Base-by-base conservation (phyloP, 2,797 vertebrate genomes). In the Alosa sapidissima region DNA sequence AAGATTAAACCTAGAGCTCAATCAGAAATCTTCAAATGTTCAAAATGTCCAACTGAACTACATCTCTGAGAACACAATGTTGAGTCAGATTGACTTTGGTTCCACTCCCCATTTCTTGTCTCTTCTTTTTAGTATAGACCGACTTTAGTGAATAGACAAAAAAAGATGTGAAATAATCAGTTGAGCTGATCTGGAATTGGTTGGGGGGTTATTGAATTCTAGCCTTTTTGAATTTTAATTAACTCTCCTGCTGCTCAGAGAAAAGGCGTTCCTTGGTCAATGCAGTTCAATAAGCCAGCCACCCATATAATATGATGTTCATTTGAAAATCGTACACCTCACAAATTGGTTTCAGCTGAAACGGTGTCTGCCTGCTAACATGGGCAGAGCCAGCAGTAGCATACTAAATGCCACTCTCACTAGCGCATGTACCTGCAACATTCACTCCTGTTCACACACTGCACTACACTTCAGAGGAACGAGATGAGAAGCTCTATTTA, bases 251-350 rank as follows among this genome's bases (percentile, higher is more conserved):
- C 93, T 94, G 94, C 93, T 94, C 94, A 91, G 93, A 95, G 95
- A 94, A 95, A 96, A 94, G 90, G 91, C 93, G 87, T 88, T 90
- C 88, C 83, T 95, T 93, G 94, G 94, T 96, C 96, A 95, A 95
- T 95, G 94, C 88, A 91, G 95, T 94, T 97, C 96, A 96, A 97
- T 97, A 97, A 96, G 92, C 93, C 84, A 94, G 94, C 93, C 95
- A 96, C 95, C 96, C 95, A 93, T 96, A 94, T 97, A 97, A 97
- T 97, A 95, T 96, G 93, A 96, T 95, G 94, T 93, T 95, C 92
- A 92, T 93, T 92, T 91, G 94, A 91, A 94, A 96, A 96, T 96
- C 91, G 93, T 94, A 94, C 91, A 92, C 90, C 92, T 92, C 90
- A 92, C 92, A 88, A 93, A 88, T 91, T 65, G 87, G 86, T 89